Conservation (phyloP, 2,113 vertebrate genomes). For the Anser cygnoides region DNA sequence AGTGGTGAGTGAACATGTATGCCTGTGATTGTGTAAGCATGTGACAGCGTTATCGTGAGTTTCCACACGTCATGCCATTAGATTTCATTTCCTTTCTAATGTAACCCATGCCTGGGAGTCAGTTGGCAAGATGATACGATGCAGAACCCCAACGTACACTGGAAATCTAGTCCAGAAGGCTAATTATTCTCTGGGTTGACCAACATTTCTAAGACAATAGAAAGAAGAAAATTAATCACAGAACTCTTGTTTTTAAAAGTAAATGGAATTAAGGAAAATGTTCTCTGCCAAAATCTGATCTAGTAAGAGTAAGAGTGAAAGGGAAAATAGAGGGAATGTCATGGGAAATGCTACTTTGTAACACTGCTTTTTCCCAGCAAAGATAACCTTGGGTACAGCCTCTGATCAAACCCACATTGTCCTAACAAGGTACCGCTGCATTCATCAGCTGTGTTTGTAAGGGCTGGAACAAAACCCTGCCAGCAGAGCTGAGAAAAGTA, state of each 20-base stretch:
- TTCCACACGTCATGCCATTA: not conserved
- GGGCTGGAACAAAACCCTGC: not conserved
- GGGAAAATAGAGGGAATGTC: constrained; percentile 47
- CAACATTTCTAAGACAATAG: constrained; percentile 67
- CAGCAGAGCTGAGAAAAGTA: not conserved
- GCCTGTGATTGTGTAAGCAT: not conserved
- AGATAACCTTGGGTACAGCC: not conserved
- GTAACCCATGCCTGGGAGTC: constrained; percentile 18
- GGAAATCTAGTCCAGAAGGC: constrained; percentile 37
- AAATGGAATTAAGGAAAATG: constrained; percentile 27
- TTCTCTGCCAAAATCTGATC: constrained; percentile 61
- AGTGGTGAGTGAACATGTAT: not conserved
- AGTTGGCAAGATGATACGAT: not conserved
- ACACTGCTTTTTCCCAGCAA: not conserved
- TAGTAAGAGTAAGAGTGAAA: constrained; percentile 50
- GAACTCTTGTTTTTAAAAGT: constrained; percentile 31
- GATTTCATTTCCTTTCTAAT: not conserved
- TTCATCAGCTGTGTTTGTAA: not conserved
- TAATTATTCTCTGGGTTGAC: constrained; percentile 51
- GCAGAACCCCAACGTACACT: not conserved
- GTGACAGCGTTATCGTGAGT: not conserved
- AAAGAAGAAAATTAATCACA: constrained; percentile 68
- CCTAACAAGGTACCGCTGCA: not conserved
- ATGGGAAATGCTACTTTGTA: constrained; percentile 2
- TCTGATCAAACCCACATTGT: constrained; percentile 29